Evolutionary conservation across 2,888 invertebrate species (phyloP), one percentile per base, ranked within the genome.

Genomic region (Argyresthia albistria): DNA sequence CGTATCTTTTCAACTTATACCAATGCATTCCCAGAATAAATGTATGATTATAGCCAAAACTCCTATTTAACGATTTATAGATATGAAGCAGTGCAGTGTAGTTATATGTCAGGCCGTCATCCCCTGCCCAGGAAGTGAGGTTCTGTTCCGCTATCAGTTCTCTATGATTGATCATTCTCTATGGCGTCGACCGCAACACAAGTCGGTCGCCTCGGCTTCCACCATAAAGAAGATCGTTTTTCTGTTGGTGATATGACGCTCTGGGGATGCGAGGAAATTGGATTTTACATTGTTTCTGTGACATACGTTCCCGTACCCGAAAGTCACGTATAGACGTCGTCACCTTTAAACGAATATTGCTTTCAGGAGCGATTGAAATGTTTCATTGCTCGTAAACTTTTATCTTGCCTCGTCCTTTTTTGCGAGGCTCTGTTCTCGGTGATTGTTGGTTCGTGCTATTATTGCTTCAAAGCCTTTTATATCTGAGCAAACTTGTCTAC

Each of bases 271-370:
- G 61, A 64, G 68, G 63, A 69, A 72, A 76, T 76, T 73, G 68
- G 68, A 69, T 76, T 71, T 65, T 66, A 76, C 73, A 69, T 70
- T 74, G 73, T 73, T 64, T 66, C 58, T 39, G 45, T 48, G 14
- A 46, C 35, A 9, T 45, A 39, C 14, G 12, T 45, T 45, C 15
- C 12, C 45, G 15, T 14, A 6, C 25, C 25, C 25, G 25, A 25
- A 25, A 2, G 25, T 25, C 25, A 25, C 25, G 25, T 25, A 25
- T 25, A 25, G 25, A 25, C 25, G 25, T 25, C 25, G 25, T 25
- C 25, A 25, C 6, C 3, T 25, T 4, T 25, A 25, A 25, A 25
- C 25, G 25, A 25, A 25, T 25, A 25, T 25, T 25, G 25, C 25
- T 25, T 25, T 25, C 25, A 46, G 49, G 43, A 42, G 37, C 12